Evolutionary conservation across 2,113 vertebrate genomes (phyloP), one percentile per base, ranked within the genome.

Genomic region (Myrmophylax atrothorax): DNA sequence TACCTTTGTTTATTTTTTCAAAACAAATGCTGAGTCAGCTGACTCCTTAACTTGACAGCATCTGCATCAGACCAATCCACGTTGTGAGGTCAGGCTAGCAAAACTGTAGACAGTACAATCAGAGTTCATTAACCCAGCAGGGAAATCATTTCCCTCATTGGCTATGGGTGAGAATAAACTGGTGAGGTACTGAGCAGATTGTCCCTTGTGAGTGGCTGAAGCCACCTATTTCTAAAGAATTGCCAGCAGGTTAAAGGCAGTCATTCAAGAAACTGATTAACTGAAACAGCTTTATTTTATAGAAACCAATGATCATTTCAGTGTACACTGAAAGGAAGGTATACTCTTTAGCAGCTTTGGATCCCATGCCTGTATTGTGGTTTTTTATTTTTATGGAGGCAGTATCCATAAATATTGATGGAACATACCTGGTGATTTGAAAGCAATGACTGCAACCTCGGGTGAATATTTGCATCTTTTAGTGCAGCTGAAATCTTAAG

Each of bases 401-500:
- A 67, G 59, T 84, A 93, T 80, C 60, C 3, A 8, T 90, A 86
- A 86, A 78, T 86, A 88, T 78, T 92, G 83, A 84, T 86, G 64
- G 37, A 88, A 70, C 22, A 9, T 28, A 68, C 38, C 33, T 78
- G 85, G 68, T 86, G 85, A 74, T 93, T 92, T 88, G 64, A 81
- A 92, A 86, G 76, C 68, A 79, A 37, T 74, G 52, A 63, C 52
- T 80, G 38, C 64, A 78, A 33, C 52, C 31, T 87, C 47, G 60
- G 72, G 60, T 88, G 76, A 62, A 95, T 93, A 95, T 96, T 53
- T 94, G 64, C 64, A 73, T 94, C 64, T 72, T 85, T 67, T 78
- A 84, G 18, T 75, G 31, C 31, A 68, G 75, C 31, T 88, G 85
- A 77, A 88, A 70, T 84, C 68, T 93, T 56, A 44, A 84, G 69